Percentiles rank a stretch among this genome's conserved stretches.
Evolutionary conservation across 2,888 invertebrate genomes (phyloP).

Genomic region (Cantharis rustica): DNA sequence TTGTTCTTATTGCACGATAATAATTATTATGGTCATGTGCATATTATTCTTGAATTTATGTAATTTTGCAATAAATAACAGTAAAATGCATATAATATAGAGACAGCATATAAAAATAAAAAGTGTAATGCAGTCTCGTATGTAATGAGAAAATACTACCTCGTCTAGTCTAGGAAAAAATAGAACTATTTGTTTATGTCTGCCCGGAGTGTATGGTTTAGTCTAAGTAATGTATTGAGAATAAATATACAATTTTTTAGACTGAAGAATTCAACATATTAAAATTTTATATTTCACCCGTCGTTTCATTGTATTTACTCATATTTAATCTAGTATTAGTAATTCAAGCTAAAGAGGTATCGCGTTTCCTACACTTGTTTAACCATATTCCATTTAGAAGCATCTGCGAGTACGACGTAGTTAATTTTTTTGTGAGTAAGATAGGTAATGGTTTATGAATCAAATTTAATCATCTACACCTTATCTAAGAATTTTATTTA

Average conservation of each 20-base stretch:
- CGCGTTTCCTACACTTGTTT: neutral
- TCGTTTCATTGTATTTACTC: neutral
- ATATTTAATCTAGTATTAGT: neutral
- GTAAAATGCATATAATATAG: too few relatives aligned
- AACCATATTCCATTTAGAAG: neutral
- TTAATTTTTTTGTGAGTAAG: neutral
- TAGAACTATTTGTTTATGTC: conserved; percentile 1
- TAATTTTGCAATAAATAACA: too few relatives aligned
- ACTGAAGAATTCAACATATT: neutral
- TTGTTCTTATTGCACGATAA: too few relatives aligned
- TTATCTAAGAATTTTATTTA: neutral
- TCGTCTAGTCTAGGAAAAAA: neutral
- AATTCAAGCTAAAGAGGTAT: neutral
- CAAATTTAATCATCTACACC: neutral
- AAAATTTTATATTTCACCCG: neutral
- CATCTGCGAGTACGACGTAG: neutral
- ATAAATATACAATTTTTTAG: neutral
- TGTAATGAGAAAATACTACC: neutral
- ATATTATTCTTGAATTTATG: too few relatives aligned
- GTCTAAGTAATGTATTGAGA: neutral
- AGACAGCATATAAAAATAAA: too few relatives aligned
- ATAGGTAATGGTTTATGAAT: neutral
- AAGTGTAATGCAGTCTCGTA: too few relatives aligned
- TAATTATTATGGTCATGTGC: too few relatives aligned
- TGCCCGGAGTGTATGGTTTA: neutral